Evolutionary conservation across 1,140 invertebrate genomes (phyloP), one percentile per base, ranked within the genome.

Genomic region (Lasioglossum baleicum): DNA sequence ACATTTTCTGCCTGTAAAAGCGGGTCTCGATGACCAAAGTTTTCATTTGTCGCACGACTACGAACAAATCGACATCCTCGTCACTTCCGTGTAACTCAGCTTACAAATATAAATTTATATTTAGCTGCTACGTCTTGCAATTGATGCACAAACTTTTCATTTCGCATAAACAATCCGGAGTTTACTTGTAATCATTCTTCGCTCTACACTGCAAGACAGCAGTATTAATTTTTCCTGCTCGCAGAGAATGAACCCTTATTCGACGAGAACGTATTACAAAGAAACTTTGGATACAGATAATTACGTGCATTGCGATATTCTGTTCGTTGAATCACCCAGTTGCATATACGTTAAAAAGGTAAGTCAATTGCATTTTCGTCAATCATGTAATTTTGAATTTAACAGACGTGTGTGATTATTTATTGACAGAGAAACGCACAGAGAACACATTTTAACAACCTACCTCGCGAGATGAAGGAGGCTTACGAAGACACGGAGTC

Each of bases 321-420:
- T 76, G 15, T 84, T 88, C 56, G 74, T 94, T 0, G 85, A 89
- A 40, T 89, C 87, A 44, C 92, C 91, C 7, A 75, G 74, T 15
- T 76, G 71, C 51, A 90, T 94, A 82, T 93, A 92, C 71, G 88
- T 93, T 2, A 87, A 91, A 75, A 90, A 91, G 80, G 91, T 92
- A 87, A 74, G 20, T 60, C 7, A 0, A 11, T 61, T 15, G 1
- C 22, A 3, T 60, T n/a, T 20, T 26, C 0, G 6, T 56, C 17
- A 7, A n/a, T 22, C 56, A n/a, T 26, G 0, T 20, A 58, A 20
- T n/a, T 7, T 0, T 8, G 22, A 26, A 26, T 26, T 2, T 60
- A 3, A 48, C 6, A 13, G 2, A 42, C 48, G 8, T 22, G 26
- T 48, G 11, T 66, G 15, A 69, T 65, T 58, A 15, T 20, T 58